Percentiles rank a stretch among this genome's conserved stretches.
These are phyloP conservation scores for Melipona beecheii DNA, from an alignment of 2,888 invertebrate genomes.

Conservation along the genomic window DNA sequence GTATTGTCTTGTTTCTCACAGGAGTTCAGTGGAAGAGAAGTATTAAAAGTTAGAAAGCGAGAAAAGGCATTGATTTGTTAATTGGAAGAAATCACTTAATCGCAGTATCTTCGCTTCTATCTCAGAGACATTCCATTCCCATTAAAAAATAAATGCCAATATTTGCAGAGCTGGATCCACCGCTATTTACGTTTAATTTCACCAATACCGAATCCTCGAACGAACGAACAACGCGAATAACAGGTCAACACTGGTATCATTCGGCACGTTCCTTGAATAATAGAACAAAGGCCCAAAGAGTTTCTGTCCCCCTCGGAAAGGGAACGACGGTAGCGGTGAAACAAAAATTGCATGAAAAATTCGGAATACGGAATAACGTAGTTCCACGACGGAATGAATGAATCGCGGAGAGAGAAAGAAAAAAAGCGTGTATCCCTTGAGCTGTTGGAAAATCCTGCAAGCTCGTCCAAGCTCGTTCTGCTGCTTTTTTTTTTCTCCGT, in stretches of 20 bases:
- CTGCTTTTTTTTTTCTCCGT: neutral
- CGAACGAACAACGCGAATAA: neutral
- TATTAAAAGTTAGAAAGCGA: too few relatives aligned
- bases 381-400: slow-evolving; percentile 12
- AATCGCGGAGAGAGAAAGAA: neutral
- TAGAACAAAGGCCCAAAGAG: neutral
- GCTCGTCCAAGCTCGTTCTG: neutral
- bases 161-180: too few relatives aligned
- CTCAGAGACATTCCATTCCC: too few relatives aligned
- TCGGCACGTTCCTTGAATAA: neutral
- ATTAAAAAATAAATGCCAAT: too few relatives aligned
- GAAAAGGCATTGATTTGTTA: too few relatives aligned
- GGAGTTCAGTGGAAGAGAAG: too few relatives aligned
- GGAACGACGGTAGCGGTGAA: neutral
- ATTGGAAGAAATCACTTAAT: too few relatives aligned
- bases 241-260: neutral
- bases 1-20: too few relatives aligned
- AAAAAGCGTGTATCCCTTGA: neutral
- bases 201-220: neutral
- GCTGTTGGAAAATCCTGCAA: neutral
- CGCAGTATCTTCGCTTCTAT: too few relatives aligned
- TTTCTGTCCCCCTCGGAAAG: neutral
- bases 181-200: neutral
- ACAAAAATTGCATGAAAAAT: neutral
- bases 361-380: neutral